phyloP scores from a whole-genome alignment of 2,113 vertebrate genomes.

The Pristiophorus japonicus region DNA sequence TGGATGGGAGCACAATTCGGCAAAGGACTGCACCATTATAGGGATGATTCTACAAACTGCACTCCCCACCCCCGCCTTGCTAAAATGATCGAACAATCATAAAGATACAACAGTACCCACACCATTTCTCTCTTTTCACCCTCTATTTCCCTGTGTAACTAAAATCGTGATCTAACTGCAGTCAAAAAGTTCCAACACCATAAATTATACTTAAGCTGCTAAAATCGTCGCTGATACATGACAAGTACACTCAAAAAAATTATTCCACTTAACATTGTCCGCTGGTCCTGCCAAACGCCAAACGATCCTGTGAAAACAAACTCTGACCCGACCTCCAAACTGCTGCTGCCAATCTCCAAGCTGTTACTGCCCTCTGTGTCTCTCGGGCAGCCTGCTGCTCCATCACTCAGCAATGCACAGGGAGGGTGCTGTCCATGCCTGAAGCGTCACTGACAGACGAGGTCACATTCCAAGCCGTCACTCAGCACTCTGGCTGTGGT shows the following conservation, averaged over 20 bases:
- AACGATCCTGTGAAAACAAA: not conserved
- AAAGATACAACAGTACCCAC: not conserved
- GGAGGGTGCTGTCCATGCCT: not conserved
- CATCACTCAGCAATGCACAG: not conserved
- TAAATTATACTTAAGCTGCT: not conserved
- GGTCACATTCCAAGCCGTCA: not conserved
- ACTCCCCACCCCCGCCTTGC: no score
- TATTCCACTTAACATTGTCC: not conserved
- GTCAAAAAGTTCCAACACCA: not conserved
- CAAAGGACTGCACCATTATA: not conserved
- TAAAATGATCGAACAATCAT: not conserved
- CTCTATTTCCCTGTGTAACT: not conserved
- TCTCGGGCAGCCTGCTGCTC: not conserved
- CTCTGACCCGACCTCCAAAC: not conserved
- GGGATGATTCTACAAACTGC: no score
- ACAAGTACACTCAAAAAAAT: not conserved
- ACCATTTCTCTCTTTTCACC: not conserved
- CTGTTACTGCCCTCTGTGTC: not conserved
- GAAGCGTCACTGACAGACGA: not conserved
- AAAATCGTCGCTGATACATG: not conserved
- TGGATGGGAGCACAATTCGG: not conserved
- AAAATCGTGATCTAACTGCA: not conserved
- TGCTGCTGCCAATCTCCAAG: not conserved
- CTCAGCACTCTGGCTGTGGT: not conserved
- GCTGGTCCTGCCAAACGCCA: not conserved